phyloP scores from a whole-genome alignment of 2,113 vertebrate species.

The Hemiscyllium ocellatum region DNA sequence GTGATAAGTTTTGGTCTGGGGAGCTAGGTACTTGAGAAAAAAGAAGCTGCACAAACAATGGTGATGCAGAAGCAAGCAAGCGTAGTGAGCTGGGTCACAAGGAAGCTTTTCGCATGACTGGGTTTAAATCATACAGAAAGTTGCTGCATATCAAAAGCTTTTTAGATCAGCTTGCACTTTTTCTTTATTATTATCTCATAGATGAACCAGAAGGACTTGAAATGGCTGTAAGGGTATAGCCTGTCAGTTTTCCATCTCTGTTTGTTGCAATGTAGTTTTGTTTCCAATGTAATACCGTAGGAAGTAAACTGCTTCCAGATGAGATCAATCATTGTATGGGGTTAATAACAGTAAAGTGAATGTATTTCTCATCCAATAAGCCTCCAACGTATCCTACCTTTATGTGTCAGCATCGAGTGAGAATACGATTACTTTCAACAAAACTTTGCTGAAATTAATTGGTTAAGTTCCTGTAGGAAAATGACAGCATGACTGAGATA shows the following conservation, averaged over 20 bases:
- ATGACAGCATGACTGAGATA: not conserved
- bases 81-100: conserved; percentile 17
- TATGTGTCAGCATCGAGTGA: not conserved
- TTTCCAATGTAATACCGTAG: not conserved
- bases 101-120: conserved; percentile 13
- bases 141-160: conserved; percentile 19
- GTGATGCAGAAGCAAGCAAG: not conserved
- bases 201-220: not conserved
- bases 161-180: not conserved
- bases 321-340: not conserved
- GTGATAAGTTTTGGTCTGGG: not conserved
- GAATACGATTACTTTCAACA: not conserved
- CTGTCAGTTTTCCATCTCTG: not conserved
- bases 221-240: not conserved
- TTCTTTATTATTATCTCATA: not conserved
- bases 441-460: not conserved
- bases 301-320: not conserved
- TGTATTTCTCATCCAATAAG: not conserved
- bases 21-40: conserved; percentile 1
- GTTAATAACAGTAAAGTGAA: not conserved
- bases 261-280: not conserved
- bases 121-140: conserved; percentile 30
- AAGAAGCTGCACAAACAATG: not conserved
- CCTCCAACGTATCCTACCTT: not conserved
- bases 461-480: not conserved